Percentiles rank a stretch among this genome's conserved stretches.
phyloP scores from a whole-genome alignment of 2,113 vertebrate species.

The Eolophus roseicapilla region DNA sequence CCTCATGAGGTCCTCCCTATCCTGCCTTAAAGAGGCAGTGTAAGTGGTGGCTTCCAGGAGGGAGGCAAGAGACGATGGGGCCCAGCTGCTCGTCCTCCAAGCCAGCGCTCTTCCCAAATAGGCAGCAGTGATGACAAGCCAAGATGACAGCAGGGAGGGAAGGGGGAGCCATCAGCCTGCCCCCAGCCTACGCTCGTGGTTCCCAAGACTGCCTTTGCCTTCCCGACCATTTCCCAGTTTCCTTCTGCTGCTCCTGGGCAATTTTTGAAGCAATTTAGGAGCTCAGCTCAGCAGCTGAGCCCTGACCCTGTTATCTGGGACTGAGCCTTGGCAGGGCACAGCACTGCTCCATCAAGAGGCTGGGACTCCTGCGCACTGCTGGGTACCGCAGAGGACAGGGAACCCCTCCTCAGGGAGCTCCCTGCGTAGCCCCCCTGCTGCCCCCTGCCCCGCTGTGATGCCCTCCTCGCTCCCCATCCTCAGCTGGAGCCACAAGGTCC shows the following conservation, averaged over 20 bases:
- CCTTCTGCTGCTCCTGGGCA: neutral
- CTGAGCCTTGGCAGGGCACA: neutral
- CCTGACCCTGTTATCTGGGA: neutral
- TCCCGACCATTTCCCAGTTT: rapidly evolving
- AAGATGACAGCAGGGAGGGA: neutral
- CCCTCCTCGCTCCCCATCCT: neutral
- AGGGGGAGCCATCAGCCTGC: neutral
- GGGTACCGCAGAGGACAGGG: rapidly evolving
- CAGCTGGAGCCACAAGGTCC: neutral
- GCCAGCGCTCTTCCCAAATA: neutral
- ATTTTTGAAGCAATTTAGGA: neutral
- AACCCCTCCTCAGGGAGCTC: neutral
- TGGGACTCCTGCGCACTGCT: neutral
- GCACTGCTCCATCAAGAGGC: neutral
- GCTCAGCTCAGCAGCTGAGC: neutral
- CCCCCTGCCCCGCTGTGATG: rapidly evolving
- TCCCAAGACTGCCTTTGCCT: neutral
- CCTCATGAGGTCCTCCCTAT: neutral
- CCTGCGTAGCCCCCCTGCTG: neutral
- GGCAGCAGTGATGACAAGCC: neutral
- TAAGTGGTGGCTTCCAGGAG: neutral
- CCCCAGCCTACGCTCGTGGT: neutral
- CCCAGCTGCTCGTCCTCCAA: neutral
- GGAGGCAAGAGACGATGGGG: neutral
- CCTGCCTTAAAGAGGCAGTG: neutral